A percentile compares a stretch with the other conserved stretches of the same genome.
Evolutionary conservation across 2,888 invertebrate species (phyloP).

Genomic region (Pristionchus maxplancki): DNA sequence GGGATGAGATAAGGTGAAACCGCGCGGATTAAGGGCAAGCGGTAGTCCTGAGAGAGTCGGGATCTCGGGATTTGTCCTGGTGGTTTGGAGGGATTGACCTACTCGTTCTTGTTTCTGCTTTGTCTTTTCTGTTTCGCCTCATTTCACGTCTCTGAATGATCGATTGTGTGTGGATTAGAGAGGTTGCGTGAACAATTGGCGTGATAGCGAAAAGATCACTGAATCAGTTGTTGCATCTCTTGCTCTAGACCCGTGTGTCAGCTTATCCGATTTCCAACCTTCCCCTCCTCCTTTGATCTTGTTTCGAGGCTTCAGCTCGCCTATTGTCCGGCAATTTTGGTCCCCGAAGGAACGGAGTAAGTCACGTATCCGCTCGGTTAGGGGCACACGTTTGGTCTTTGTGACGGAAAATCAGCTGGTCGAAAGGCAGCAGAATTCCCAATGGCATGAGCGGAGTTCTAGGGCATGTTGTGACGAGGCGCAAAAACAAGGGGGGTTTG

Average conservation of each 20-base stretch:
- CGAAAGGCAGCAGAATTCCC: not conserved
- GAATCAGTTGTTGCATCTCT: not conserved
- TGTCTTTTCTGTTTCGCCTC: not conserved
- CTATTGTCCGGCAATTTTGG: too few relatives aligned
- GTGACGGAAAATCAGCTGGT: too few relatives aligned
- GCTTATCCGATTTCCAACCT: constrained; percentile 8
- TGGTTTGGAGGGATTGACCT: constrained; percentile 4
- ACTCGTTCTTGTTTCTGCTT: not conserved
- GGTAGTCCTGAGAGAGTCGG: not conserved
- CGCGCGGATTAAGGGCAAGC: not conserved
- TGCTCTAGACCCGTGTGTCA: not conserved
- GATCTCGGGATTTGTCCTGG: too few relatives aligned
- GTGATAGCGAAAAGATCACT: not conserved
- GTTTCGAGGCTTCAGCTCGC: not conserved
- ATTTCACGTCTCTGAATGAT: not conserved
- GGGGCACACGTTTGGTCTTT: too few relatives aligned
- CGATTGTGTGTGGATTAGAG: too few relatives aligned
- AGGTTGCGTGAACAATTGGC: not conserved
- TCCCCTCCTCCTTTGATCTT: not conserved
- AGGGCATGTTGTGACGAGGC: not conserved
- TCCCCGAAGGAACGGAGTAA: too few relatives aligned
- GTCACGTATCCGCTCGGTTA: too few relatives aligned
- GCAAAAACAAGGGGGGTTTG: too few relatives aligned
- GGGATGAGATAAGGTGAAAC: not conserved
- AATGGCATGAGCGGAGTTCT: not conserved